Conservation (phyloP, 2,888 invertebrate species). For the Merodon equestris region DNA sequence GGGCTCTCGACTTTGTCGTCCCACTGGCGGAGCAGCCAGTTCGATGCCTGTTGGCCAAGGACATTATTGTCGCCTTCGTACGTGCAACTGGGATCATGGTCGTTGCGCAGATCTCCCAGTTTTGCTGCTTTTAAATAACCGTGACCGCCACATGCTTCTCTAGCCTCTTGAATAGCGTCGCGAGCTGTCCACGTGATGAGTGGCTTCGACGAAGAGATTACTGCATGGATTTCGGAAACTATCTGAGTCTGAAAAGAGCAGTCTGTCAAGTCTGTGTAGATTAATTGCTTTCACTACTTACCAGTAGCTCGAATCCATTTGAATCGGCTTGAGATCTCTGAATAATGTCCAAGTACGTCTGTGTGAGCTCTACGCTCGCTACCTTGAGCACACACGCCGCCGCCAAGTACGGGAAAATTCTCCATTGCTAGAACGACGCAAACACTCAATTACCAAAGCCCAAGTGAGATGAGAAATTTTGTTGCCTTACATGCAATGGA, state of each 20-base stretch:
- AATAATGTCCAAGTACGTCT: slow-evolving; percentile 84
- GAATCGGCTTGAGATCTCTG: slow-evolving; percentile 82
- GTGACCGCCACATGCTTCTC: slow-evolving; percentile 93
- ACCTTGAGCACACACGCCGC: slow-evolving; percentile 82
- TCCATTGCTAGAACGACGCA: slow-evolving; percentile 82
- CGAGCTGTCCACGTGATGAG: slow-evolving; percentile 87
- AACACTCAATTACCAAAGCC: slow-evolving; percentile 9
- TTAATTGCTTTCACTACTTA: slow-evolving; percentile 50
- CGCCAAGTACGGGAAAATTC: slow-evolving; percentile 86
- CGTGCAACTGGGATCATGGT: slow-evolving; percentile 93
- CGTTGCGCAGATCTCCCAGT: slow-evolving; percentile 89
- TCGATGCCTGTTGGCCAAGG: slow-evolving; percentile 92
- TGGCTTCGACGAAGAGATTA: slow-evolving; percentile 84
- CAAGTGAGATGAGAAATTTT: too few relatives aligned
- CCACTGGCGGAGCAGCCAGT: slow-evolving; percentile 89
- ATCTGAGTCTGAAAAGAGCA: slow-evolving; percentile 74
- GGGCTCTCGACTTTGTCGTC: slow-evolving; percentile 82
- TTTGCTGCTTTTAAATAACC: slow-evolving; percentile 88
- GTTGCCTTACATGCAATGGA: slow-evolving; percentile 86
- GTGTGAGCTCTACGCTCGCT: slow-evolving; percentile 83
- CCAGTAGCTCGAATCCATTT: slow-evolving; percentile 78
- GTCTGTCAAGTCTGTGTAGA: background rate
- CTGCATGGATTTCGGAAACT: slow-evolving; percentile 83
- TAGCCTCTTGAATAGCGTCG: slow-evolving; percentile 89
- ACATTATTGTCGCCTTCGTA: slow-evolving; percentile 98